phyloP scores from a whole-genome alignment of 1,140 invertebrate genomes.

The Heterodera schachtii region DNA sequence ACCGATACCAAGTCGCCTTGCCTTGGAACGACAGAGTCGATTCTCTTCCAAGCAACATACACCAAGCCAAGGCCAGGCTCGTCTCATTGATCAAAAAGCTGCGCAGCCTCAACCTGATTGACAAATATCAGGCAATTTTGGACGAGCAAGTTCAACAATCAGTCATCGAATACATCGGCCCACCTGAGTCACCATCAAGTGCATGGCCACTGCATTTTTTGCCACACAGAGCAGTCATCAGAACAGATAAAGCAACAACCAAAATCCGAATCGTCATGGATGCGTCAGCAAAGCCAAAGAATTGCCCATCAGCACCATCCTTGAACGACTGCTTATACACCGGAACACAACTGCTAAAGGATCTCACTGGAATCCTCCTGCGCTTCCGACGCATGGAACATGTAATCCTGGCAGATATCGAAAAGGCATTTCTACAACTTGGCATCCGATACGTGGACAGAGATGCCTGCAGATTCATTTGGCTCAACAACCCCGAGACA shows the following conservation, averaged over 20 bases:
- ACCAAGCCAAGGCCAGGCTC: not conserved
- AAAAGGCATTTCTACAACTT: too few species aligned
- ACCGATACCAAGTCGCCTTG: not conserved
- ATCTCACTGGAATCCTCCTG: not conserved
- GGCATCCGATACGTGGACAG: too few species aligned
- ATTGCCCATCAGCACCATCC: not conserved
- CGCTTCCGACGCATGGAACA: not conserved
- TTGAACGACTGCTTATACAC: conserved; percentile 14
- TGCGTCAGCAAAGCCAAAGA: not conserved
- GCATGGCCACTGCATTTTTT: not conserved
- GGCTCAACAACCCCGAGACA: too few species aligned
- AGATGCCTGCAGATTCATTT: too few species aligned
- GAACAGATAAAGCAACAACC: not conserved
- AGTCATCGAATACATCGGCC: not conserved
- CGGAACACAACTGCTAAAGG: not conserved
- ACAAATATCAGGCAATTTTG: not conserved
- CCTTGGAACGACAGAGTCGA: not conserved
- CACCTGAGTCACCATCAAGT: not conserved
- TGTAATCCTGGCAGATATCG: not conserved
- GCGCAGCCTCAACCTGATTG: not conserved
- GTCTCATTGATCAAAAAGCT: not conserved
- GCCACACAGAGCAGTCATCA: conserved; percentile 7
- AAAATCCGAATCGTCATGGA: conserved; percentile 22
- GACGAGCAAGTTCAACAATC: conserved; percentile 8
- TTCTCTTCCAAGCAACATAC: not conserved